Evolutionary conservation across 1,140 invertebrate species (phyloP), one percentile per base, ranked within the genome.

Genomic region (Pseudomyrmex cubaensis): DNA sequence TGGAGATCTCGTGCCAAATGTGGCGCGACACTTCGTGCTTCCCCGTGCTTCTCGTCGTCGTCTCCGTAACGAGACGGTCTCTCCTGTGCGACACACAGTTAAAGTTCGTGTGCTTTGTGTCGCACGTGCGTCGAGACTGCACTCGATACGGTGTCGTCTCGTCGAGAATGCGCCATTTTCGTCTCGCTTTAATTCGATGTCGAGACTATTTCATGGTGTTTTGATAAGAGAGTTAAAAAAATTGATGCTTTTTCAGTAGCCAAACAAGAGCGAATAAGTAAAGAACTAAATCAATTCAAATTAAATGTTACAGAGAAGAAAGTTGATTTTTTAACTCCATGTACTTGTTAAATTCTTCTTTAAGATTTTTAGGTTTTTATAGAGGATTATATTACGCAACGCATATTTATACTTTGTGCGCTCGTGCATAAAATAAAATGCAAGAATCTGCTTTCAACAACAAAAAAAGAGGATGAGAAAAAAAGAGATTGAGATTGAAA

Each of bases 81-180:
- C 50, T 13, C 25, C 44, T 46, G 12, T 64, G 57, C 2, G 17
- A 46, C 35, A 22, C 35, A 35, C 62, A 78, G 44, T 17, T 56
- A 13, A 67, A 15, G 59, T 48, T 22, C 35, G 35, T 67, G 22
- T 48, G 73, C 3, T 35, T 87, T 15, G 10, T 61, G 72, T 75
- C 63, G 69, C 83, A 82, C 83, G 57, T 83, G 70, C 67, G 67
- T 73, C 59, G 76, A 82, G 76, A 82, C 87, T 75, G 83, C 66
- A 66, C 25, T 44, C 61, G 86, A 83, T 83, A 88, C 20, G 56
- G 13, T 3, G 86, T 61, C 62, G 85, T 75, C 62, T 74, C 63
- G 35, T 80, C 70, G 48, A 35, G 35, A 35, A 35, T 35, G 35
- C 5, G 35, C 35, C 5, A 5, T 5, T 0, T 35, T 35, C 35